A percentile compares a stretch with the other conserved stretches of the same genome.
Evolutionary conservation across 1,140 invertebrate genomes (phyloP).

Genomic region (Drosophila sucinea): DNA sequence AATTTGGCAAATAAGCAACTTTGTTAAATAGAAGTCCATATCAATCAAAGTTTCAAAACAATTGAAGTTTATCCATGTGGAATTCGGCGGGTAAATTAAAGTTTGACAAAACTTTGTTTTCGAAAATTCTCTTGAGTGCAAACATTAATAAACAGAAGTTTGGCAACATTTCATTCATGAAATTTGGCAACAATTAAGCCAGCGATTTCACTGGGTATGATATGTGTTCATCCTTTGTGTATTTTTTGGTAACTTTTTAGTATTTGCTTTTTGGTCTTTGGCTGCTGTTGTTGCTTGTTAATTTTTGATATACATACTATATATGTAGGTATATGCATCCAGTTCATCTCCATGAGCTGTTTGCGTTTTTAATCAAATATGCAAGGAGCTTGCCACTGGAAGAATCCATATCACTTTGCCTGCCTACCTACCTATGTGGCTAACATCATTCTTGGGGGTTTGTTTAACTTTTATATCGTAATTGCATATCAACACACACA

Average conservation of each 20-base stretch:
- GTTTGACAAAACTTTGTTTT: too few species aligned
- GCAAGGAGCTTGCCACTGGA: constrained; percentile 4
- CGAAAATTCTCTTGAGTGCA: too few species aligned
- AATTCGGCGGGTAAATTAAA: too few species aligned
- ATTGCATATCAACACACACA: constrained; percentile 63
- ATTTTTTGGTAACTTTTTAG: neutral
- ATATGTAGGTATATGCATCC: constrained; percentile 8
- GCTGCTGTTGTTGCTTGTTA: constrained; percentile 40
- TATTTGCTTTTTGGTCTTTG: constrained; percentile 6
- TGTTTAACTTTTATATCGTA: constrained; percentile 80
- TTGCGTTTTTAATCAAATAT: constrained; percentile 80
- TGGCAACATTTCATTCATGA: neutral
- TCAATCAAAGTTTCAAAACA: too few species aligned
- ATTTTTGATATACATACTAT: constrained; percentile 68
- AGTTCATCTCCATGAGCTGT: constrained; percentile 40
- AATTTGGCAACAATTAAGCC: neutral
- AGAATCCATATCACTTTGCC: constrained; percentile 34
- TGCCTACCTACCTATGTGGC: constrained; percentile 3
- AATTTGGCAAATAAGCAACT: neutral
- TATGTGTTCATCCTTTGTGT: neutral
- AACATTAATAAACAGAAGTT: too few species aligned
- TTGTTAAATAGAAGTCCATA: too few species aligned
- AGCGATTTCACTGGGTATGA: neutral
- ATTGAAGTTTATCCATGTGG: too few species aligned
- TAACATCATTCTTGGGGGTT: constrained; percentile 48